Base-by-base conservation (phyloP, 2,113 vertebrate genomes). In the Ahaetulla prasina region DNA sequence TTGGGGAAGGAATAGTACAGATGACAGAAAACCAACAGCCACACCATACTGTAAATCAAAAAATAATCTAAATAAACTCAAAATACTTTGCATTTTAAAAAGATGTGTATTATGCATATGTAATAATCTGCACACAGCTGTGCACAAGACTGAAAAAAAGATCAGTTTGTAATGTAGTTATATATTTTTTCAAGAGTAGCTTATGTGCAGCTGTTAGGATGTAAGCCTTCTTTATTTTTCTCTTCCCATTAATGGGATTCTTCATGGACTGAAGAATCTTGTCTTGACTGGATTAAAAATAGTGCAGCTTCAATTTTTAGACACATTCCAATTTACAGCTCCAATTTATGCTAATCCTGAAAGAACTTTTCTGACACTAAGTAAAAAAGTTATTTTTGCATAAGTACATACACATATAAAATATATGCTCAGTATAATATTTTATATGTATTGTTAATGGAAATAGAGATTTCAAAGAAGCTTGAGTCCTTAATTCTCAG, bases 261-360 rank as follows among this genome's bases (percentile, higher is more conserved):
- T 95, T 95, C 47, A 95, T 95, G 93, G 74, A 93, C 91, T 94
- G 93, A 85, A 93, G 16, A 96, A 96, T 95, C 96, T 80, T 93
- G 96, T 93, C 96, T 96, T 97, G 94, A 94, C n/a, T 90, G 86
- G 93, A 95, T 93, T 80, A 96, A 95, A 97, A 97, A 96, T 97
- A 96, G 96, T 94, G 74, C 94, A 95, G 95, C 22, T n/a, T 97
- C 95, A 93, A 96, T 94, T 93, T 96, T 97, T 97, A 96, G 95
- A 95, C 94, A 95, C 96, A 95, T 95, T 95, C 95, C 94, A 93
- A 92, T 96, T 96, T 97, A 96, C 95, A 97, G 97, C 95, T 96
- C 95, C 96, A 97, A 97, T 97, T 96, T 97, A 97, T 97, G 96
- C 92, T 97, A 98, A 97, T 97, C 97, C 97, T 96, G 94, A 96